Evolutionary conservation across 2,797 vertebrate species (phyloP).

Genomic region (Rachycentron canadum): DNA sequence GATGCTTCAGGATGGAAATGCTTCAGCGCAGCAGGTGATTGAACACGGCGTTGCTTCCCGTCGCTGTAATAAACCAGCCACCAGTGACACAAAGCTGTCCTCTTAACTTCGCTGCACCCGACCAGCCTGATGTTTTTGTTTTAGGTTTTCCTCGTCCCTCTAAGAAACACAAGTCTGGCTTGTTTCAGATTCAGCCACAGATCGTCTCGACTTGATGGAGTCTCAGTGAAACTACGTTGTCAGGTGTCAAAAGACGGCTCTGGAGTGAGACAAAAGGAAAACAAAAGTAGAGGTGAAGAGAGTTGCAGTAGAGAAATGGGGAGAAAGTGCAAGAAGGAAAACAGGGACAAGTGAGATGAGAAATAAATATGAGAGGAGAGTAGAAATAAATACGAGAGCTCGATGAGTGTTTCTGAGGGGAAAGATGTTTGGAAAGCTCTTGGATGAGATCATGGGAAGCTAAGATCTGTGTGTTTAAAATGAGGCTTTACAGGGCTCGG

Average conservation of each 20-base stretch:
- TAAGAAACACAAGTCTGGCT: not conserved
- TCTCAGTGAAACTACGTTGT: not conserved
- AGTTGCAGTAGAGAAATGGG: not conserved
- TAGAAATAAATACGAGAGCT: constrained; percentile 36
- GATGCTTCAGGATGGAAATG: not conserved
- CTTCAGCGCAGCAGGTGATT: not conserved
- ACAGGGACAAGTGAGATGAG: constrained; percentile 6
- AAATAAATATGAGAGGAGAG: no score
- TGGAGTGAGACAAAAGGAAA: not conserved
- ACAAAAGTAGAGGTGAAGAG: not conserved
- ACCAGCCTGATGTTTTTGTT: not conserved
- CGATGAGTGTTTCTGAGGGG: constrained; percentile 45
- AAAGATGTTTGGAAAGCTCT: constrained; percentile 61
- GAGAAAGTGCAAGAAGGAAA: not conserved
- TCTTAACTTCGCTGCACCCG: not conserved
- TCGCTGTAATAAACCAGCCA: not conserved
- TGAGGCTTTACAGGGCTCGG: constrained; percentile 56
- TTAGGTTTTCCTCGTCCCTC: not conserved
- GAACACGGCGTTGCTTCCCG: no score
- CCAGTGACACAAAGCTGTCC: not conserved
- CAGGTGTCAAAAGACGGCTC: no score
- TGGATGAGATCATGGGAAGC: constrained; percentile 80
- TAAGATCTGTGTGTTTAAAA: constrained; percentile 68
- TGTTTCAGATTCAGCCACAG: not conserved
- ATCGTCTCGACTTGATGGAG: not conserved